Evolutionary conservation across 2,888 invertebrate species (phyloP).

Genomic region (Tinea trinotella): DNA sequence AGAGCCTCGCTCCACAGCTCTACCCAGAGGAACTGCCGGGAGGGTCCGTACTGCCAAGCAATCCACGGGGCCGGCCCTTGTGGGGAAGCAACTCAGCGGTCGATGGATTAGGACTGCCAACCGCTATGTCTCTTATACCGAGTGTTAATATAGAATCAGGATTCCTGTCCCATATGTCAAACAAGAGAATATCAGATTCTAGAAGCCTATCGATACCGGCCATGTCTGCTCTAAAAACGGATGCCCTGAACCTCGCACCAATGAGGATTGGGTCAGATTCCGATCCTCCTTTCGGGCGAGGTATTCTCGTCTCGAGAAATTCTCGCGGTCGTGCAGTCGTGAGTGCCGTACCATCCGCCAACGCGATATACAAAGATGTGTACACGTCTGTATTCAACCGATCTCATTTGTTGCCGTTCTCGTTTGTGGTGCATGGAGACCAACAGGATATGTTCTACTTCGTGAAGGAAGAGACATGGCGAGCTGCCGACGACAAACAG

Average conservation of each 20-base stretch:
- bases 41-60: constrained; percentile 77
- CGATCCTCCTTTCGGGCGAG: constrained; percentile 90
- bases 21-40: constrained; percentile 79
- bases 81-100: constrained; percentile 71
- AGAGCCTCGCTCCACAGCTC: constrained; percentile 89
- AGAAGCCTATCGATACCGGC: constrained; percentile 83
- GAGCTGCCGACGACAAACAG: constrained; percentile 89
- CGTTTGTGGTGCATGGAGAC: constrained; percentile 88
- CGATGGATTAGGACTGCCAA: constrained; percentile 68
- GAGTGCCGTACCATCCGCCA: constrained; percentile 89
- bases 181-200: constrained; percentile 84
- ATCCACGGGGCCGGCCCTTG: constrained; percentile 67
- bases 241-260: constrained; percentile 82
- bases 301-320: constrained; percentile 87
- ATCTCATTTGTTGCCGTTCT: constrained; percentile 88
- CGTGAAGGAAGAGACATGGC: constrained; percentile 92
- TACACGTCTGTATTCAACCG: constrained; percentile 94
- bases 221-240: constrained; percentile 84
- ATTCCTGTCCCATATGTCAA: constrained; percentile 84
- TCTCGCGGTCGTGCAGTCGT: constrained; percentile 85
- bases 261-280: constrained; percentile 86
- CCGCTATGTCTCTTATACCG: constrained; percentile 75
- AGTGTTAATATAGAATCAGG: constrained; percentile 86
- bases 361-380: constrained; percentile 91
- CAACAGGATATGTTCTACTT: constrained; percentile 95